A percentile compares a stretch with the other conserved stretches of the same genome.
phyloP scores from a whole-genome alignment of 2,797 vertebrate genomes.

The Micromesistius poutassou region DNA sequence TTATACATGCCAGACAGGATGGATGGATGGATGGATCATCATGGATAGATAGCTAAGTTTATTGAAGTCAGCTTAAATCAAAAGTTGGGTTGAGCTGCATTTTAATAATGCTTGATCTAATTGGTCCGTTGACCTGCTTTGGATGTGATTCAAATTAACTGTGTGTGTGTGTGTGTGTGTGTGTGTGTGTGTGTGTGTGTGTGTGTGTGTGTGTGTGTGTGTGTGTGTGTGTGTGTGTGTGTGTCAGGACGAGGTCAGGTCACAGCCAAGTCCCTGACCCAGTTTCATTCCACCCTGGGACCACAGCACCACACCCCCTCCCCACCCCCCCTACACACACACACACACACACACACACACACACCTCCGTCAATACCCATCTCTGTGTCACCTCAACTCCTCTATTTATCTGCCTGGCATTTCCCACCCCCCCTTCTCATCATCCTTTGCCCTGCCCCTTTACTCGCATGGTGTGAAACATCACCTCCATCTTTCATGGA shows the following conservation, averaged over 20 bases:
- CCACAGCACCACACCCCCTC: conserved; percentile 2
- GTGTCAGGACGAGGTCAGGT: conserved; percentile 1
- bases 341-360: too few species aligned
- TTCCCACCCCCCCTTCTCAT: conserved; percentile 8
- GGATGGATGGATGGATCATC: too few species aligned
- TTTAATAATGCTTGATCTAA: neutral
- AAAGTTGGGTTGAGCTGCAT: neutral
- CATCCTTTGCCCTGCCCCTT: conserved; percentile 7
- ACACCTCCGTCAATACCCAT: too few species aligned
- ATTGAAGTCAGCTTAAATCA: neutral
- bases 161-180: neutral
- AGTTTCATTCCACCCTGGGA: neutral
- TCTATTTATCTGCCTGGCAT: too few species aligned
- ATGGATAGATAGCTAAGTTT: neutral
- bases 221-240: conserved; percentile 3
- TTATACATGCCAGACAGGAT: too few species aligned
- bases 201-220: conserved; percentile 2
- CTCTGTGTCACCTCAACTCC: too few species aligned
- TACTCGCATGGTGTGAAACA: conserved; percentile 60
- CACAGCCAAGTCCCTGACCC: conserved; percentile 4
- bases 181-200: conserved; percentile 1
- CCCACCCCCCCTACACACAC: conserved; percentile 12
- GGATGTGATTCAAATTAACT: neutral
- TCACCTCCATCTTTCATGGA: conserved; percentile 72
- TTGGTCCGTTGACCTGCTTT: neutral